phyloP scores from a whole-genome alignment of 2,797 vertebrate species.

The Scolopax bukidnonensis region DNA sequence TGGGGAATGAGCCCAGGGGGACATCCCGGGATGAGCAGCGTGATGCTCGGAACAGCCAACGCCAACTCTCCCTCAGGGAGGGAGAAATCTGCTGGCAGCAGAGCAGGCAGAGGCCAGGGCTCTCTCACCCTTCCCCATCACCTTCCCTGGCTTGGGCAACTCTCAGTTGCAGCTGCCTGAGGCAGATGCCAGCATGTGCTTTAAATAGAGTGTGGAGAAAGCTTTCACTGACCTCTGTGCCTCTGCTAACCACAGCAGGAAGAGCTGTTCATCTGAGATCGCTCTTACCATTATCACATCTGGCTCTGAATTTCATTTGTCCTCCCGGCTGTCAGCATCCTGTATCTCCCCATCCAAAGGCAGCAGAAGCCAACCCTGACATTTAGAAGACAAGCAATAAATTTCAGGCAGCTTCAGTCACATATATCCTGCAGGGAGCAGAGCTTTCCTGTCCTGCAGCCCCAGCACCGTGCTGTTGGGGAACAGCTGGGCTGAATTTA shows the following conservation, averaged over 20 bases:
- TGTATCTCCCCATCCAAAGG: background rate
- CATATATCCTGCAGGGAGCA: background rate
- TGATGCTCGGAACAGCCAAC: rapidly evolving
- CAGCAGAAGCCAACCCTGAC: slow-evolving; percentile 23
- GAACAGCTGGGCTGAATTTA: background rate
- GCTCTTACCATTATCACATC: slow-evolving; percentile 2
- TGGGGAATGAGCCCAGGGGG: background rate
- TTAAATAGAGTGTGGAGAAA: background rate
- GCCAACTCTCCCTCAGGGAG: background rate
- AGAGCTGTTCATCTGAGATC: slow-evolving; percentile 39
- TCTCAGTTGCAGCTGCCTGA: background rate
- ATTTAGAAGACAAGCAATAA: slow-evolving; percentile 29
- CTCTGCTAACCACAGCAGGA: slow-evolving; percentile 66
- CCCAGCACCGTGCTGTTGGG: background rate
- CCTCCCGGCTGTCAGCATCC: slow-evolving; percentile 2
- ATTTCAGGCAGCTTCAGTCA: background rate
- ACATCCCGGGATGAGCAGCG: background rate
- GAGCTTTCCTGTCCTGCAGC: background rate
- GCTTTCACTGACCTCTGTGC: slow-evolving; percentile 29
- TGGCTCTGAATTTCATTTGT: background rate
- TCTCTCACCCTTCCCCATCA: background rate
- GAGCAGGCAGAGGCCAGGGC: rapidly evolving
- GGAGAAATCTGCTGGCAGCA: background rate
- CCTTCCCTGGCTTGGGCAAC: background rate
- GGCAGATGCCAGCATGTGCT: background rate